Evolutionary conservation across 1,140 invertebrate genomes (phyloP).

Genomic region (Caenorhabditis brenneri): DNA sequence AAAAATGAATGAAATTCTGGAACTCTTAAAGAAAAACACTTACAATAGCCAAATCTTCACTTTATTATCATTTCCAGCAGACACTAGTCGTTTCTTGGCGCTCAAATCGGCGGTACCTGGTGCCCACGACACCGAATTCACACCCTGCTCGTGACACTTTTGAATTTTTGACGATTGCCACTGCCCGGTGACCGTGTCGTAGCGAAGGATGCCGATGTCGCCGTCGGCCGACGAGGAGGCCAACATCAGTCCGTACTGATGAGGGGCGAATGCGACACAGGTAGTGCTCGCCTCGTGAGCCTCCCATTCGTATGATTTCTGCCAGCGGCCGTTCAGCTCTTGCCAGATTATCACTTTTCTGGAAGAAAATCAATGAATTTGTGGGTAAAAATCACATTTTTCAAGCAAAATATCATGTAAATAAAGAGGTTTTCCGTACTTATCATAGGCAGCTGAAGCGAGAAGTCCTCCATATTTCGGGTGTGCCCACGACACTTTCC

Average conservation of each 20-base stretch:
- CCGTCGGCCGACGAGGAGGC: slow-evolving; percentile 97
- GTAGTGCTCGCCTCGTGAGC: slow-evolving; percentile 88
- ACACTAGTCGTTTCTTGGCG: slow-evolving; percentile 82
- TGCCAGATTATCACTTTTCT: slow-evolving; percentile 93
- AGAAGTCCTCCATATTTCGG: slow-evolving; percentile 75
- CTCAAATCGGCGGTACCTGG: slow-evolving; percentile 74
- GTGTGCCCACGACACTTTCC: slow-evolving; percentile 98
- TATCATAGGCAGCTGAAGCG: slow-evolving; percentile 70
- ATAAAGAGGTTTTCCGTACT: slow-evolving; percentile 57
- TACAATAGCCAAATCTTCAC: slow-evolving; percentile 92
- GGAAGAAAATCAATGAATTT: slow-evolving; percentile 52
- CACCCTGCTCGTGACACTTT: slow-evolving; percentile 81
- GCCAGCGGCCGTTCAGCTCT: slow-evolving; percentile 86
- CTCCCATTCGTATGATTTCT: slow-evolving; percentile 87
- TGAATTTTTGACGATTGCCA: slow-evolving; percentile 89
- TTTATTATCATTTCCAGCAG: slow-evolving; percentile 95
- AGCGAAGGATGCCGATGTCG: slow-evolving; percentile 86
- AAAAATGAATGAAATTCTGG: too few relatives aligned
- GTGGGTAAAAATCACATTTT: neutral
- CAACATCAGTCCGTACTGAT: slow-evolving; percentile 89
- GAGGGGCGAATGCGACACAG: slow-evolving; percentile 92
- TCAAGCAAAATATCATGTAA: neutral
- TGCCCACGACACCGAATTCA: slow-evolving; percentile 96
- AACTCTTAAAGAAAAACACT: too few relatives aligned
- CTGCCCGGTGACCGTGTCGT: slow-evolving; percentile 65